Base-by-base conservation (phyloP, 2,797 vertebrate genomes). In the Hydrophis major region DNA sequence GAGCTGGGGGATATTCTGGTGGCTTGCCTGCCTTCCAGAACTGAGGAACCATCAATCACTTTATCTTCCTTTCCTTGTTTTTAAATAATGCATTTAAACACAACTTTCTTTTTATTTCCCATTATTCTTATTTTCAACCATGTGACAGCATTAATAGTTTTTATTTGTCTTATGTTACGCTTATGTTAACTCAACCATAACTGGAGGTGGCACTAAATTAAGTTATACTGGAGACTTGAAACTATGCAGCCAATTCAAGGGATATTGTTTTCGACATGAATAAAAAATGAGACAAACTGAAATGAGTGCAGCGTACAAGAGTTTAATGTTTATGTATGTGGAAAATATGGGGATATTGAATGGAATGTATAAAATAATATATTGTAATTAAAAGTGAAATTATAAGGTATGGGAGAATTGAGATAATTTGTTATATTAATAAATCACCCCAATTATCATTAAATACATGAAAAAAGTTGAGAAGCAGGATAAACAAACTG, bases 121-220 rank as follows among this genome's bases (percentile, higher is more conserved):
- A 93, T 95, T 95, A 93, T 95, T 95, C 83, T 95, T 94, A 27
- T 87, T 63, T 94, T 96, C 94, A 94, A 50, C 50, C 0, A 0
- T 95, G 89, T 95, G 95, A 95, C 95, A 96, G 42, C 27, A 83
- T 88, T 93, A 94, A 95, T 94, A 94, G 91, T 95, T 96, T 96
- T 95, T 93, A 90, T 92, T 94, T 92, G 93, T 66, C 22, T 14
- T 95, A 88, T 90, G 42, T 53, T 53, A 94, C 59, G 16, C 20
- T 94, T 95, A 94, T 92, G 88, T 88, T 91, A 95, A 93, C 42
- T 94, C 93, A 96, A 37, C 59, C 53, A 3, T 95, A 96, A 96
- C 88, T 89, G 14, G 69, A 94, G 69, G 93, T 91, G 90, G 89
- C 94, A 95, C 89, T 96, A 95, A 95, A 89, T 93, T 96, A 94